Evolutionary conservation across 30 jellyfish, hydroid and myxozoan species (phyloP).

Genomic region (Aurelia aurita complex sp. Pacific): DNA sequence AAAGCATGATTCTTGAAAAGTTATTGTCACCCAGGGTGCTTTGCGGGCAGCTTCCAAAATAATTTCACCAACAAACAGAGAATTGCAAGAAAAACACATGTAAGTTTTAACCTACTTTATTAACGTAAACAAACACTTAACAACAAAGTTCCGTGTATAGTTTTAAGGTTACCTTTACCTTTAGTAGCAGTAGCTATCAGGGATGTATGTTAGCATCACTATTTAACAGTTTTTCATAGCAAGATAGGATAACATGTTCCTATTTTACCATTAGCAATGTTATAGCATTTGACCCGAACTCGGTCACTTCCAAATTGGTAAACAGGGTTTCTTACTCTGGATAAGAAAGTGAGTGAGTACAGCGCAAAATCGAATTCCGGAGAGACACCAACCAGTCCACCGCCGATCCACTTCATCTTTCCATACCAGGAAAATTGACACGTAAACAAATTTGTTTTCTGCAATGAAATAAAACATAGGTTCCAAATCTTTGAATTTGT

Average conservation of each 20-base stretch:
- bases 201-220: no score
- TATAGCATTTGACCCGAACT: slow-evolving; percentile 65
- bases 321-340: slow-evolving; percentile 47
- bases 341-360: slow-evolving; percentile 66
- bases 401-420: slow-evolving; percentile 69
- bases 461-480: slow-evolving; percentile 1
- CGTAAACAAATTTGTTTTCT: slow-evolving; percentile 71
- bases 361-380: slow-evolving; percentile 94
- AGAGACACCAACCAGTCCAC: slow-evolving; percentile 76
- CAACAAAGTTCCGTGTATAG: no score
- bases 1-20: no score
- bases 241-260: slow-evolving; percentile 86
- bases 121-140: no score
- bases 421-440: slow-evolving; percentile 85
- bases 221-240: not conserved
- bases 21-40: no score
- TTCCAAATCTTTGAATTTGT: no score
- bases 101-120: no score
- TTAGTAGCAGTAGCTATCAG: no score
- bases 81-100: no score
- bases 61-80: no score
- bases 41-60: no score
- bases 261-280: slow-evolving; percentile 60
- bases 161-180: no score
- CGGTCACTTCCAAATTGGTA: slow-evolving; percentile 52